Evolutionary conservation across 2,797 vertebrate genomes (phyloP).

Genomic region (Danio albolineatus): DNA sequence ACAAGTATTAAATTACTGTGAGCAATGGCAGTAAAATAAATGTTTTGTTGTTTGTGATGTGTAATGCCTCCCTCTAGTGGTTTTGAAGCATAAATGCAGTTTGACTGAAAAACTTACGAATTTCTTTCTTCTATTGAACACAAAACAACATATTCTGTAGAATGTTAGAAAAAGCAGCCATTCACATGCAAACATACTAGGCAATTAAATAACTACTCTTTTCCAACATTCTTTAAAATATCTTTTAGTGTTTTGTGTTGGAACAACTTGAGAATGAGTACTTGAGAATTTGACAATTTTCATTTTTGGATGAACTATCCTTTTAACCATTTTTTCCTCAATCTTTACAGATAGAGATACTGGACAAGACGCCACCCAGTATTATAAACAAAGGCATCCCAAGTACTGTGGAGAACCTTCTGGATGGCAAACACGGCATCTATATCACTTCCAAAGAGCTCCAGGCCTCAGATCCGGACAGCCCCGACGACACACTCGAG

Average conservation of each 20-base stretch:
- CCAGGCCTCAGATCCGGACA: conserved; percentile 70
- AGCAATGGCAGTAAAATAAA: not conserved
- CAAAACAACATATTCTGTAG: too few relatives aligned
- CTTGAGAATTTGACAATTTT: too few relatives aligned
- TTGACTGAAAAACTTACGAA: not conserved
- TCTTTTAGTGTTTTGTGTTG: too few relatives aligned
- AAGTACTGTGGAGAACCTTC: conserved; percentile 68
- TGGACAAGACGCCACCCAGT: conserved; percentile 73
- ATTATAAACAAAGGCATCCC: conserved; percentile 69
- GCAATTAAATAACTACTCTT: too few relatives aligned
- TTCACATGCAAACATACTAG: too few relatives aligned
- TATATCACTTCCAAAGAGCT: conserved; percentile 70
- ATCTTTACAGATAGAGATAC: conserved; percentile 67
- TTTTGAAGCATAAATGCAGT: not conserved
- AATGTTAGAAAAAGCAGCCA: too few relatives aligned
- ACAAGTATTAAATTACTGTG: not conserved
- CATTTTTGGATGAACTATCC: too few relatives aligned
- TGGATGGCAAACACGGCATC: conserved; percentile 62
- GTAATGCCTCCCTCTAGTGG: conserved; percentile 45
- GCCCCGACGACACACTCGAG: conserved; percentile 71
- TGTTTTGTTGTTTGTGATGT: not conserved
- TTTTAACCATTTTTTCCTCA: too few relatives aligned
- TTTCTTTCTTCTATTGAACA: too few relatives aligned
- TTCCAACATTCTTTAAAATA: too few relatives aligned
- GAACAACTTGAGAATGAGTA: too few relatives aligned